Evolutionary conservation across 1,140 invertebrate species (phyloP), one percentile per base, ranked within the genome.

Genomic region (Heliconius hewitsoni): DNA sequence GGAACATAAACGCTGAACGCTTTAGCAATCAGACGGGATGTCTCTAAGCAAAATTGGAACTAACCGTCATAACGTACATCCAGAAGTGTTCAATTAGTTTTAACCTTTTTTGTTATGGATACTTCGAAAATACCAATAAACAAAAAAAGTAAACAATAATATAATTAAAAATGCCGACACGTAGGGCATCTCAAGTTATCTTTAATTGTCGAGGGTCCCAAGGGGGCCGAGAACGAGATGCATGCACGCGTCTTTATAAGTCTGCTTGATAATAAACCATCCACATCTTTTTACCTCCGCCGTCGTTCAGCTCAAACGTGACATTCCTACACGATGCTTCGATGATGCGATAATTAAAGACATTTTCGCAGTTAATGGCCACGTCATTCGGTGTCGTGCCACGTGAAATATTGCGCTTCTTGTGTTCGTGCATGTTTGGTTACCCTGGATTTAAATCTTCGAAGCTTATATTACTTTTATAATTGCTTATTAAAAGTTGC

Each of bases 201-300:
- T 66, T 27, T 30, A 66, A 66, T 66, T 23, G 11, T 13, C 60
- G 6, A 66, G 27, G 3, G 27, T 16, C 16, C 27, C 60, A 66
- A 27, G 16, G 57, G n/a, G 34, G 34, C 73, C 75, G 66, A 77
- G 73, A 81, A 71, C 75, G 66, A 77, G 73, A 80, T 81, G 73
- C 80, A 71, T 80, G 84, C 82, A 82, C 81, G 77, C 18, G 81
- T 82, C 78, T 85, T 87, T 85, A 66, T 46, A 74, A 71, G 39
- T 76, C 73, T 76, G 78, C 80, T 80, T 84, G 77, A 86, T 85
- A 87, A 85, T 89, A 86, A 85, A 87, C 82, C 77, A 86, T 80
- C 81, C 81, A 81, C 78, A 83, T 83, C 78, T 86, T 85, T 85
- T 86, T 86, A 83, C 80, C 72, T 34, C 50, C 52, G 39, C 37